Evolutionary conservation across 2,113 vertebrate species (phyloP).

Genomic region (Oxygymnocypris stewartii): DNA sequence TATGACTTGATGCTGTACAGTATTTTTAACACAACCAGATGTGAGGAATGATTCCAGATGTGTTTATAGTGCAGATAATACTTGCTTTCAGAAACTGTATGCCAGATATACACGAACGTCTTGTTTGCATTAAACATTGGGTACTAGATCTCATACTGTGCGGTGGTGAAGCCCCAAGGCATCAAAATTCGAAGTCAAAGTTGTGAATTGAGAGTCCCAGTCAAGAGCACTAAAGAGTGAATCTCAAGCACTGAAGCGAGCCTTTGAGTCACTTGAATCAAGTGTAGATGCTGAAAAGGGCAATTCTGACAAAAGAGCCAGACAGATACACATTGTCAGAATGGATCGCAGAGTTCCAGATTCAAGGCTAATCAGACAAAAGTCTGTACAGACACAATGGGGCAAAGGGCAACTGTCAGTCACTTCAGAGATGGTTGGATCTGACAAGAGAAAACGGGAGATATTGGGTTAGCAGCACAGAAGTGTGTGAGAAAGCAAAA

Average conservation of each 20-base stretch:
- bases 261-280: conserved; percentile 12
- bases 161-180: background rate
- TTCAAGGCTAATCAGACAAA: background rate
- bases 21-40: conserved; percentile 25
- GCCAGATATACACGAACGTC: background rate
- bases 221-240: conserved; percentile 31
- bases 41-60: conserved; percentile 44
- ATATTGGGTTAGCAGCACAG: background rate
- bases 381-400: conserved; percentile 17
- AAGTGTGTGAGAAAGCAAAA: background rate
- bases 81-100: background rate
- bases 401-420: conserved; percentile 20
- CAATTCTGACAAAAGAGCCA: conserved; percentile 29
- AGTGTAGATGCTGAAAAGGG: conserved; percentile 5
- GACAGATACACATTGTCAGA: background rate
- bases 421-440: background rate
- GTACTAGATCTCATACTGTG: background rate
- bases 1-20: background rate
- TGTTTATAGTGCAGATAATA: conserved; percentile 17
- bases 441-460: background rate
- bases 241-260: conserved; percentile 9
- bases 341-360: background rate
- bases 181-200: conserved; percentile 9
- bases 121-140: conserved; percentile 21
- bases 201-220: conserved; percentile 18